Evolutionary conservation across 2,797 vertebrate genomes (phyloP).

Genomic region (Tympanoctomys barrerae): DNA sequence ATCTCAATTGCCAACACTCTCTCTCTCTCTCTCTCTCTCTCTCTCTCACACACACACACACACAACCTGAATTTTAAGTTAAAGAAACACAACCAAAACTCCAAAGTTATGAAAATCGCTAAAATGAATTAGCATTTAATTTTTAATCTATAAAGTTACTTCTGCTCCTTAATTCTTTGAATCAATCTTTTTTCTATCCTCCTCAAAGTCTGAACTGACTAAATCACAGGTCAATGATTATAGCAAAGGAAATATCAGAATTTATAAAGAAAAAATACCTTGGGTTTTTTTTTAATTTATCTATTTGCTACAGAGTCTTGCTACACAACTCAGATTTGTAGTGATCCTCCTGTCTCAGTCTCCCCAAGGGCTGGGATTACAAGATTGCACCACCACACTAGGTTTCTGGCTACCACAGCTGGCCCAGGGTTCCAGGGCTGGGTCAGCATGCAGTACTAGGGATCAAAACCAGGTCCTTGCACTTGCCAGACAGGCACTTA

Average conservation of each 20-base stretch:
- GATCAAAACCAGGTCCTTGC: no score
- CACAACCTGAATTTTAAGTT: not conserved
- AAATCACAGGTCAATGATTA: not conserved
- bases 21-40: no score
- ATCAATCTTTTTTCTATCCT: conserved; percentile 13
- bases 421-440: no score
- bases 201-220: not conserved
- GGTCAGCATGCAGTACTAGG: no score
- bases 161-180: not conserved
- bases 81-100: conserved; percentile 2
- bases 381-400: no score
- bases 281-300: not conserved
- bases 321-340: no score
- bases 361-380: no score
- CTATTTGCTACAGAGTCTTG: no score
- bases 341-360: no score
- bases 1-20: no score
- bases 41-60: not conserved
- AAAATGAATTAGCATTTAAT: conserved; percentile 20
- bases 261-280: conserved; percentile 9
- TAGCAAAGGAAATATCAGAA: not conserved
- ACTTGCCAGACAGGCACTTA: no score
- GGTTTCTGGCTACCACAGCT: no score
- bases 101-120: conserved; percentile 35
- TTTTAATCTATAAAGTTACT: conserved; percentile 19